These are phyloP conservation scores for Cataglyphis livida DNA, from an alignment of 2,888 invertebrate genomes.

Conservation along the genomic window DNA sequence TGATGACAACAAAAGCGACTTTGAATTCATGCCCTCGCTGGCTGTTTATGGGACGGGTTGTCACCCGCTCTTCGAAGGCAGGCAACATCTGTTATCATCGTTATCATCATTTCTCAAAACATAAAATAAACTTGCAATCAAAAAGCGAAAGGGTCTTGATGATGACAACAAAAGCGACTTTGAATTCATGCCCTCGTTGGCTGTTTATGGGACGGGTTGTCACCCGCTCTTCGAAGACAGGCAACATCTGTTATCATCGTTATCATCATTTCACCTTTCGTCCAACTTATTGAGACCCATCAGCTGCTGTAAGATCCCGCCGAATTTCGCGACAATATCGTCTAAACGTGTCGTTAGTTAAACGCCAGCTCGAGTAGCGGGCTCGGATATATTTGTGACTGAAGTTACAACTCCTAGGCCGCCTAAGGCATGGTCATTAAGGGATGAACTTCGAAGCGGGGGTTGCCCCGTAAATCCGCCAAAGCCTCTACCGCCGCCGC, in stretches of 20 bases:
- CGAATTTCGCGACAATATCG: conserved; percentile 66
- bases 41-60: no score
- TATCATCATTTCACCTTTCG: background rate
- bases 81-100: no score
- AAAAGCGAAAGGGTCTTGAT: background rate
- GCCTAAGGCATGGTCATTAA: conserved; percentile 51
- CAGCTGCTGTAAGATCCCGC: background rate
- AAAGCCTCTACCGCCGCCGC: conserved; percentile 30
- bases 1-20: no score
- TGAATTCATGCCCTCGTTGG: background rate
- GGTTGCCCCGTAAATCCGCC: conserved; percentile 34
- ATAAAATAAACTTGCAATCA: background rate
- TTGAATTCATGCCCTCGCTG: no score
- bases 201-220: background rate
- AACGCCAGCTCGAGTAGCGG: conserved; percentile 36
- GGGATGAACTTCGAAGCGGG: conserved; percentile 53
- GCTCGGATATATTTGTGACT: conserved; percentile 51
- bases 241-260: conserved; percentile 16
- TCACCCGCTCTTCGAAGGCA: no score
- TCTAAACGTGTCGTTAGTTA: conserved; percentile 51
- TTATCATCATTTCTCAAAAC: background rate
- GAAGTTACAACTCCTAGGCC: conserved; percentile 26
- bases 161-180: background rate
- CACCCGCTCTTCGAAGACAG: background rate
- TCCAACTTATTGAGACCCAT: conserved; percentile 12